A percentile compares a stretch with the other conserved stretches of the same genome.
Evolutionary conservation across 2,113 vertebrate genomes (phyloP).

Genomic region (Prinia subflava): DNA sequence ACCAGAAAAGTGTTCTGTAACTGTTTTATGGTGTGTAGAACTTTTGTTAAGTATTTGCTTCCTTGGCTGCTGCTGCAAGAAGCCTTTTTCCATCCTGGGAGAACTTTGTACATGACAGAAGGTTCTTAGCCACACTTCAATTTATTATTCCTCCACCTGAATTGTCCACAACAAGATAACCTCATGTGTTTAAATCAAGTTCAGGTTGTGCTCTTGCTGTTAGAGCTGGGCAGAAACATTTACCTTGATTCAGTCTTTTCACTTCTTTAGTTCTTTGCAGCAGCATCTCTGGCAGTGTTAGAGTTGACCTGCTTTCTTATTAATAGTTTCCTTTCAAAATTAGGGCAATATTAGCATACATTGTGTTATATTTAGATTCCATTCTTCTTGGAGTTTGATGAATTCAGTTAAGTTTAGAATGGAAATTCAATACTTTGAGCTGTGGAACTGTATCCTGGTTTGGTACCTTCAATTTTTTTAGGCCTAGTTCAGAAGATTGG

Average conservation of each 20-base stretch:
- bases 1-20: not conserved
- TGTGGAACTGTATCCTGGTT: not conserved
- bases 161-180: not conserved
- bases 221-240: not conserved
- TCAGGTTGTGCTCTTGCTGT: not conserved
- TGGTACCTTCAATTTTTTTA: not conserved
- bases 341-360: constrained; percentile 24
- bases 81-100: not conserved
- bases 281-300: not conserved
- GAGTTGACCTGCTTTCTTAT: constrained; percentile 8
- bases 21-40: not conserved
- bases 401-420: not conserved
- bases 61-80: not conserved
- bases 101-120: not conserved
- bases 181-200: not conserved
- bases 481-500: not conserved
- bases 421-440: not conserved
- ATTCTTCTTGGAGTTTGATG: not conserved
- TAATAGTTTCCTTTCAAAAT: not conserved
- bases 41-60: not conserved
- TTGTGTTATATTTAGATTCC: not conserved
- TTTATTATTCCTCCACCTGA: not conserved
- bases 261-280: not conserved
- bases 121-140: not conserved
- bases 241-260: not conserved